Evolutionary conservation across 2,797 vertebrate genomes (phyloP).

Genomic region (Steatocranus sp.): DNA sequence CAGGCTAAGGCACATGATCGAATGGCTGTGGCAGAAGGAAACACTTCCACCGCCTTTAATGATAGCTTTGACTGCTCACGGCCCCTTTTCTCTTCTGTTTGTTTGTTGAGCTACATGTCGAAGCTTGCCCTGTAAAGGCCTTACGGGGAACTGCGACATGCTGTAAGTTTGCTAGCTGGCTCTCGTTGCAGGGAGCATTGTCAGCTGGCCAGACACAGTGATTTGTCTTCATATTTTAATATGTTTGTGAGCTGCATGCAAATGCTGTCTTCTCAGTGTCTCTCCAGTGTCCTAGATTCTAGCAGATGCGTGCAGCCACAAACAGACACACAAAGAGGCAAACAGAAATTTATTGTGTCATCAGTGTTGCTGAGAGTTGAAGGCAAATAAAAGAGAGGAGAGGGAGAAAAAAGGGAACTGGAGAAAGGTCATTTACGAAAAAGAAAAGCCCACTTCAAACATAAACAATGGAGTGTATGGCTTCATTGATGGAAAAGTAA

Average conservation of each 20-base stretch:
- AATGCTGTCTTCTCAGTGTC: constrained; percentile 57
- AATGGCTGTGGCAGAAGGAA: constrained; percentile 44
- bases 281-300: constrained; percentile 55
- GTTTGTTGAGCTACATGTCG: constrained; percentile 65
- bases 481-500: constrained; percentile 65
- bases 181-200: constrained; percentile 51
- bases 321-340: constrained; percentile 8
- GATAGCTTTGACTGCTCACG: constrained; percentile 56
- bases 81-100: constrained; percentile 44
- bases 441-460: constrained; percentile 61
- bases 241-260: constrained; percentile 70
- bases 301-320: not conserved
- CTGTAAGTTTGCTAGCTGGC: constrained; percentile 54
- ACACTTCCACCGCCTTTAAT: constrained; percentile 67
- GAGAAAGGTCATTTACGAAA: constrained; percentile 61
- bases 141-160: constrained; percentile 49
- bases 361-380: constrained; percentile 59
- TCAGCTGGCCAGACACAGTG: constrained; percentile 62
- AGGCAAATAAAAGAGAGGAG: constrained; percentile 48
- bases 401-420: constrained; percentile 46
- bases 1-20: constrained; percentile 36
- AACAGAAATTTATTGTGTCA: constrained; percentile 64
- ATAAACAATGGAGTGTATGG: constrained; percentile 64
- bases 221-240: constrained; percentile 79
- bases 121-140: constrained; percentile 58